These are phyloP conservation scores for Botrylloides violaceus DNA, from an alignment of 23 tunicate species.

Conservation along the genomic window DNA sequence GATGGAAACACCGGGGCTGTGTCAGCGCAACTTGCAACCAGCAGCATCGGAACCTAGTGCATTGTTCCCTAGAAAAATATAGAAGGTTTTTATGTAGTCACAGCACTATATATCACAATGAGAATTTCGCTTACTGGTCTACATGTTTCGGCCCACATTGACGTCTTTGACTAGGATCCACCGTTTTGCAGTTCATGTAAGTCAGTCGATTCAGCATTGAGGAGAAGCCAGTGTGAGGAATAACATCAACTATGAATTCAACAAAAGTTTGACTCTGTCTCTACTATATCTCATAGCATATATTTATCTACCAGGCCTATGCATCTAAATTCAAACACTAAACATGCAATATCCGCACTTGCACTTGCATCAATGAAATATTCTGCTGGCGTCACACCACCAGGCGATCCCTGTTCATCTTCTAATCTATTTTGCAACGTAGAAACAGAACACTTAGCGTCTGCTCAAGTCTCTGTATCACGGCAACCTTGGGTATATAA, in stretches of 20 bases:
- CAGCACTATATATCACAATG: neutral
- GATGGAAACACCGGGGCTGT: constrained; percentile 49
- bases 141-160: constrained; percentile 18
- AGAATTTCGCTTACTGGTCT: constrained; percentile 12
- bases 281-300: too few relatives aligned
- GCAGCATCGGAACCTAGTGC: constrained; percentile 49
- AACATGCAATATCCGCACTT: too few relatives aligned
- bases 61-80: constrained; percentile 34
- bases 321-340: too few relatives aligned
- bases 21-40: constrained; percentile 36
- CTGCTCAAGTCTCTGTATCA: too few relatives aligned
- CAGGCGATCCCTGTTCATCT: too few relatives aligned
- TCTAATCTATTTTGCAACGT: too few relatives aligned
- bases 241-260: constrained; percentile 26
- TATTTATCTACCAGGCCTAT: too few relatives aligned
- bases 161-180: constrained; percentile 24
- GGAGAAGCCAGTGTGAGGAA: constrained; percentile 35
- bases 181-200: constrained; percentile 20
- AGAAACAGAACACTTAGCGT: too few relatives aligned
- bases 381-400: too few relatives aligned
- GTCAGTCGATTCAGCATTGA: constrained; percentile 3
- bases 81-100: neutral
- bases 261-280: too few relatives aligned
- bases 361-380: too few relatives aligned
- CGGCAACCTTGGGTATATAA: too few relatives aligned